Base-by-base conservation (phyloP, 2,113 vertebrate genomes). In the Siphamia tubifer region DNA sequence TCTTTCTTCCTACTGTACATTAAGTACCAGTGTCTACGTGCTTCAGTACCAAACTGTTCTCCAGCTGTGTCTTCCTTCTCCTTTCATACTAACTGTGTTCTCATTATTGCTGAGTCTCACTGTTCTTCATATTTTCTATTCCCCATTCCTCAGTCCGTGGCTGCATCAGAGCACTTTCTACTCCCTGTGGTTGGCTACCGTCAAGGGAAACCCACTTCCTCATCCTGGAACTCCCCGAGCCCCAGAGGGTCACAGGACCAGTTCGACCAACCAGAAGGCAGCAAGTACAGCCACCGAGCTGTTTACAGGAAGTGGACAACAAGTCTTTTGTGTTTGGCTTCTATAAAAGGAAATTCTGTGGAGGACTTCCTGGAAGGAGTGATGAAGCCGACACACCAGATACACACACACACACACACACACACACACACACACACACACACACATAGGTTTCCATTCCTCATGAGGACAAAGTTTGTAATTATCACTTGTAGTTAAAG, bases 261-360 rank as follows among this genome's bases (percentile, higher is more conserved):
- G 3, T n/a, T 20, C 8, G 17, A 8, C 84, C 87, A 89, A 87
- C 44, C 66, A 76, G 52, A 58, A 4, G 1, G 9, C 38, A 0
- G 76, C 65, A 65, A 77, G 79, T 39, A 0, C 55, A 17, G 62
- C 64, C 52, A 3, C 16, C 20, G 45, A 88, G 87, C 81, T 93
- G 92, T 93, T 92, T 92, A 93, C 92, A 93, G 92, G 92, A 93
- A 92, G 85, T 82, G 74, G 77, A 78, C 85, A 83, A 77, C 76
- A 71, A 69, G 84, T 73, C 91, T 89, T 91, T 92, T 93, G 90
- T 92, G 61, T 86, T 92, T 53, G 31, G 87, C 85, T 83, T 92
- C 90, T 92, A 91, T 90, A 93, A 92, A 92, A 93, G 92, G 92
- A 90, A 88, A 91, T 91, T 87, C 72, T 86, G 78, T 27, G 5